Base-by-base conservation (phyloP, 2,113 vertebrate genomes). In the Antechinus flavipes region DNA sequence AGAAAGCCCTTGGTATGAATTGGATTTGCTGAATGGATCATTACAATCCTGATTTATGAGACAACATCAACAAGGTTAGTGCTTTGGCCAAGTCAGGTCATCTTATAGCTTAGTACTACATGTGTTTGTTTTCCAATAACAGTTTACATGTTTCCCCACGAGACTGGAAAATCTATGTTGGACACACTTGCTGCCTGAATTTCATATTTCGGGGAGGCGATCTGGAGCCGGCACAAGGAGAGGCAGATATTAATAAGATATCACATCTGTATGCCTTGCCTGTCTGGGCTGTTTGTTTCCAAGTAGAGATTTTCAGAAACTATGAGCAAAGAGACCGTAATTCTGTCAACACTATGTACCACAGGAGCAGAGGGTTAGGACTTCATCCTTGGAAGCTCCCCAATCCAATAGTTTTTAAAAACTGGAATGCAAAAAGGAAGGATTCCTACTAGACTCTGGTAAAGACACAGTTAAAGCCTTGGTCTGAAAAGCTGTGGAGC, bases 261-360 rank as follows among this genome's bases (percentile, higher is more conserved):
- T 53, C 30, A 84, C 55, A n/a, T 76, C 84, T 91, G 30, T 84
- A 90, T 25, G 93, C 26, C 61, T 27, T 55, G 58, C 90, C 61
- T 94, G 93, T 50, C 91, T 93, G 95, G 93, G 84, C 27, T 2
- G 4, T 68, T 94, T 47, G 42, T 93, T 95, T 90, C 76, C 92
- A 94, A 92, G 92, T 35, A 94, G 92, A 61, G 58, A 91, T 96
- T 94, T 97, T 95, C 91, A 96, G 92, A 96, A 96, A 96, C 56
- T 23, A 91, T 46, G 91, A 95, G 92, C 90, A 93, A 91, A 97
- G 93, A 91, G 90, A 91, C 94, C 92, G 61, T 97, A 97, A 97
- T 97, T 98, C 97, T 98, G 96, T 98, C 97, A 96, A 56, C 97
- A 97, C 97, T 24, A 90, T 50, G 89, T 25, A 93, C 92, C 54